Evolutionary conservation across 2,888 invertebrate genomes (phyloP).

Genomic region (Pedicia rivosa): DNA sequence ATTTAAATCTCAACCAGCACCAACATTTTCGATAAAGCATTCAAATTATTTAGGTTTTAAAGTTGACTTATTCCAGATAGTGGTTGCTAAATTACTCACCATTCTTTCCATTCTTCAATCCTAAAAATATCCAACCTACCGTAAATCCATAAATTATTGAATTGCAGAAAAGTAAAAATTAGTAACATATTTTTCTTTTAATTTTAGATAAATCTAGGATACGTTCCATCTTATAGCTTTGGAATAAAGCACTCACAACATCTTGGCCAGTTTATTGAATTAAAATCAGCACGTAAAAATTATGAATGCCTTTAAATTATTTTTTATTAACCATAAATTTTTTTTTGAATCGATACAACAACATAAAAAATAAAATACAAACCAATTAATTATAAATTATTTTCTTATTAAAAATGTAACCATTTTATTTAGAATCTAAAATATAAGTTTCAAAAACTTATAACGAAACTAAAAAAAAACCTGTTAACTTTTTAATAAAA

Average conservation of each 20-base stretch:
- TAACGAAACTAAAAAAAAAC: too few relatives aligned
- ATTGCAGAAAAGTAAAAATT: background rate
- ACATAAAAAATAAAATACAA: too few relatives aligned
- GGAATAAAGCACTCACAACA: conserved; percentile 79
- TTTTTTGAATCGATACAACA: too few relatives aligned
- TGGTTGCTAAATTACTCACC: too few relatives aligned
- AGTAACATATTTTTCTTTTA: background rate
- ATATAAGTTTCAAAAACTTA: too few relatives aligned
- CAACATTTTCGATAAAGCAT: conserved; percentile 3
- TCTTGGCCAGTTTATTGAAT: conserved; percentile 34
- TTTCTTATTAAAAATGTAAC: too few relatives aligned
- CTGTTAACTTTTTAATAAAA: too few relatives aligned
- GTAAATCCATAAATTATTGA: background rate
- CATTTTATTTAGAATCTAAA: too few relatives aligned
- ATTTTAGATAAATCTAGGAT: conserved; percentile 41
- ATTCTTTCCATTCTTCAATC: too few relatives aligned
- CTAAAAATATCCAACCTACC: background rate
- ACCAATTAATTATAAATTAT: too few relatives aligned
- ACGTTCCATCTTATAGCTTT: conserved; percentile 55
- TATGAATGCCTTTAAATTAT: conserved; percentile 1
- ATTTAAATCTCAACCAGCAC: background rate
- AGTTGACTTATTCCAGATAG: too few relatives aligned
- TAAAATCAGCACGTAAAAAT: conserved; percentile 10
- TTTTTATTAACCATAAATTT: background rate
- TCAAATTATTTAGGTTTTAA: background rate